These are phyloP conservation scores for Syngnathus scovelli DNA, from an alignment of 2,113 vertebrate genomes.

Conservation along the genomic window DNA sequence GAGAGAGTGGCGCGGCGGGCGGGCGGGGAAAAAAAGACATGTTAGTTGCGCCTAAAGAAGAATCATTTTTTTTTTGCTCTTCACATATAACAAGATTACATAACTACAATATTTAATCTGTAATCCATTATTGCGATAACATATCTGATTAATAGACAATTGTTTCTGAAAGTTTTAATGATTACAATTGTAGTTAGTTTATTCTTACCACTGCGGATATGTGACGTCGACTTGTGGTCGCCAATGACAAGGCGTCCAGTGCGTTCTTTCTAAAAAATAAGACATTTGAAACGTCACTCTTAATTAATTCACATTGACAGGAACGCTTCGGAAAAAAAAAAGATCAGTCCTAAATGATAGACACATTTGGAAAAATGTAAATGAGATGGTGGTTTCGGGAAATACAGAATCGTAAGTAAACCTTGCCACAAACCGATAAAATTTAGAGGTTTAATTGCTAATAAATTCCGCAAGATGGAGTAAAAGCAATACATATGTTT, in stretches of 20 bases:
- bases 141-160: no score
- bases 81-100: no score
- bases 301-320: not conserved
- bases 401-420: no score
- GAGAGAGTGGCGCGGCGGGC: slow-evolving; percentile 45
- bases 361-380: not conserved
- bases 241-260: slow-evolving; percentile 73
- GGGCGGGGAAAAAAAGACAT: not conserved
- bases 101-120: no score
- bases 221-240: slow-evolving; percentile 72
- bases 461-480: no score
- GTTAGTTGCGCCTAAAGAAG: slow-evolving; percentile 29
- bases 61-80: no score
- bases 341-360: not conserved
- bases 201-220: slow-evolving; percentile 67
- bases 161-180: no score
- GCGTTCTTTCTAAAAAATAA: slow-evolving; percentile 62
- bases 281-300: not conserved
- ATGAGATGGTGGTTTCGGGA: no score
- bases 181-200: not conserved
- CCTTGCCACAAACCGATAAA: no score
- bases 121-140: no score
- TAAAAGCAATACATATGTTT: no score
- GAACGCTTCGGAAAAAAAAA: not conserved
- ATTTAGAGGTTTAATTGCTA: no score